Conservation (phyloP, 2,113 vertebrate genomes). For the Myotis lucifugus region DNA sequence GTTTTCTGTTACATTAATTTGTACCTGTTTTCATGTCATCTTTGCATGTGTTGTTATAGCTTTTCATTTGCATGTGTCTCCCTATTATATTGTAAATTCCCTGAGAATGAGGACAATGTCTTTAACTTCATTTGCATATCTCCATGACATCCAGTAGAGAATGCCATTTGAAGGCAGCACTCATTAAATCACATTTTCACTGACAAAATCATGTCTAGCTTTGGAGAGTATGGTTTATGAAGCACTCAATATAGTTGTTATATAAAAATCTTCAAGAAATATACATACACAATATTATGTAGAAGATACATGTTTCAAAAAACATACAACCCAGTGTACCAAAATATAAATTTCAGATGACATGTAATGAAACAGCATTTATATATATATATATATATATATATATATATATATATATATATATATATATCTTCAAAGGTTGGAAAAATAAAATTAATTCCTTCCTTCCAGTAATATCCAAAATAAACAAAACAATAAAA, state of each 20-base stretch:
- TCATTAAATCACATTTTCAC: slow-evolving; percentile 76
- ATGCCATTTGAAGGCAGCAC: slow-evolving; percentile 67
- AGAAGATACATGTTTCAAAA: slow-evolving; percentile 10
- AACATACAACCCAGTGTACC: not conserved
- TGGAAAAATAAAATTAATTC: not conserved
- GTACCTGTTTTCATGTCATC: slow-evolving; percentile 73
- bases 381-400: no score
- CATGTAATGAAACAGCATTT: not conserved
- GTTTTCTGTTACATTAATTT: slow-evolving; percentile 74
- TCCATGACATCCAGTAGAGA: slow-evolving; percentile 73
- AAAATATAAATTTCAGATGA: not conserved
- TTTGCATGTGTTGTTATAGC: slow-evolving; percentile 73
- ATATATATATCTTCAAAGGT: not conserved
- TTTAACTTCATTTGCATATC: slow-evolving; percentile 77
- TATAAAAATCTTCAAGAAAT: slow-evolving; percentile 28
- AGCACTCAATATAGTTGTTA: not conserved
- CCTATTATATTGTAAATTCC: slow-evolving; percentile 80
- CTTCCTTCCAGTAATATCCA: not conserved
- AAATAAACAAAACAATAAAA: not conserved
- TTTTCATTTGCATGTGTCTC: slow-evolving; percentile 76
- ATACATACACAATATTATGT: not conserved
- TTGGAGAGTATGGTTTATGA: slow-evolving; percentile 25
- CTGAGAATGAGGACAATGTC: slow-evolving; percentile 74
- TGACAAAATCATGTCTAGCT: slow-evolving; percentile 68
- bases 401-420: not conserved